Conservation (phyloP, 2,888 invertebrate genomes). For the Harmothoe impar region DNA sequence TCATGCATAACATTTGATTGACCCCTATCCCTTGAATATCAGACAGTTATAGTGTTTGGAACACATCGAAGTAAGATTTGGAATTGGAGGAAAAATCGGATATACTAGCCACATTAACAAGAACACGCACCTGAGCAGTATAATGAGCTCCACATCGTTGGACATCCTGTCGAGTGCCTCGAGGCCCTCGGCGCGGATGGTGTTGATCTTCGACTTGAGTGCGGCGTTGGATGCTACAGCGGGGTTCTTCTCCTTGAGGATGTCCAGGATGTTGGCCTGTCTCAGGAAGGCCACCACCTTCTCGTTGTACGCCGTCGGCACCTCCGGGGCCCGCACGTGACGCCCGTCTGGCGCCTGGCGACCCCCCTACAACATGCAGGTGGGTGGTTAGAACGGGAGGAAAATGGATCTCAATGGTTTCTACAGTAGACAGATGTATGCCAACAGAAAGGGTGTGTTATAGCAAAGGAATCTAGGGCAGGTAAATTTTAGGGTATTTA, state of each 20-base stretch:
- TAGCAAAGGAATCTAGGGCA: too few species aligned
- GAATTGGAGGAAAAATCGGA: too few species aligned
- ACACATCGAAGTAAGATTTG: too few species aligned
- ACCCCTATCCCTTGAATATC: too few species aligned
- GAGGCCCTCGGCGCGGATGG: slow-evolving; percentile 94
- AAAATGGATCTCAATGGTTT: slow-evolving; percentile 2
- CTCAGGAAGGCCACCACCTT: slow-evolving; percentile 96
- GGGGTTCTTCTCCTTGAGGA: slow-evolving; percentile 87
- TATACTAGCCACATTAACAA: too few species aligned
- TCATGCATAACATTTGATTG: too few species aligned
- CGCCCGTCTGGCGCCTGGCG: slow-evolving; percentile 22
- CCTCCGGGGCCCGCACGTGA: neutral
- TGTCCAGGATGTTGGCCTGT: slow-evolving; percentile 96
- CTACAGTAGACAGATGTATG: too few species aligned
- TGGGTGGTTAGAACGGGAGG: too few species aligned
- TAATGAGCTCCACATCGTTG: slow-evolving; percentile 96
- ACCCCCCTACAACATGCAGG: slow-evolving; percentile 14
- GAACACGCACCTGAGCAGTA: slow-evolving; percentile 92
- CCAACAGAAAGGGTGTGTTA: too few species aligned
- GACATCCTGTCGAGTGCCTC: slow-evolving; percentile 92
- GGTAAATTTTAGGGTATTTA: too few species aligned
- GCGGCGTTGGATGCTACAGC: slow-evolving; percentile 89
- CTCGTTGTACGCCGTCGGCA: slow-evolving; percentile 90
- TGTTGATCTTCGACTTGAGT: slow-evolving; percentile 92
- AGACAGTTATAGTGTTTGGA: too few species aligned